Evolutionary conservation across 2,888 invertebrate species (phyloP), one percentile per base, ranked within the genome.

Genomic region (Siphlonurus alternatus): DNA sequence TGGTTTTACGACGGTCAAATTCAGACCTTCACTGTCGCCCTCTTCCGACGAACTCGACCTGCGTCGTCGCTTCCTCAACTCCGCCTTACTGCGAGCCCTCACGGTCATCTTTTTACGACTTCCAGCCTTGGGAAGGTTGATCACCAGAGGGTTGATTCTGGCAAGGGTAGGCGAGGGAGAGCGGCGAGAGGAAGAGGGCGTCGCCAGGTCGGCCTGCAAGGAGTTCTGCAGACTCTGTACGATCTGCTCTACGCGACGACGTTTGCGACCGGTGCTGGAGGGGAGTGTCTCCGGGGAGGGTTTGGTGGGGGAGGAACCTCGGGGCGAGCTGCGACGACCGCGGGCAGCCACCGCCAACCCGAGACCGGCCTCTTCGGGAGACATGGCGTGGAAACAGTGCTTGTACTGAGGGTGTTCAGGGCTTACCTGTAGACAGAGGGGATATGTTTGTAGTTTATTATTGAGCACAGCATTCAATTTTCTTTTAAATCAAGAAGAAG

Each of bases 291-390:
- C 15, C 5, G 38, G 7, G 5, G 7, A 10, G 38, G 38, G 38
- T 15, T 5, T 38, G 7, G 38, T 38, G 38, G 38, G 38, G 5
- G 15, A 38, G 7, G 38, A 10, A 15, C 38, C 15, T 10, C 38
- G 38, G 5, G 38, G 38, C 15, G 38, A 38, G 38, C 38, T 38
- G 15, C 38, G 38, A 10, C 38, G 38, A 20, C 56, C 60, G 23
- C 61, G 53, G 24, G 60, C 59, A 15, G 61, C 60, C 23, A 53
- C 64, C 19, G 70, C 69, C 19, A 71, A 67, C 24, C 66, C 66
- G 19, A 71, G 67, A n/a, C 71, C 71, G 22, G 68, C 69, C 63
- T 71, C 69, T 61, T 67, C 67, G 7, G 69, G 67, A 18, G 69
- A 68, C 67, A 70, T 67, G 7, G 70, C 65, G n/a, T 65, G 65